Evolutionary conservation across 92 coral and sea anemone species (phyloP).

Genomic region (Parazoanthus darwini): DNA sequence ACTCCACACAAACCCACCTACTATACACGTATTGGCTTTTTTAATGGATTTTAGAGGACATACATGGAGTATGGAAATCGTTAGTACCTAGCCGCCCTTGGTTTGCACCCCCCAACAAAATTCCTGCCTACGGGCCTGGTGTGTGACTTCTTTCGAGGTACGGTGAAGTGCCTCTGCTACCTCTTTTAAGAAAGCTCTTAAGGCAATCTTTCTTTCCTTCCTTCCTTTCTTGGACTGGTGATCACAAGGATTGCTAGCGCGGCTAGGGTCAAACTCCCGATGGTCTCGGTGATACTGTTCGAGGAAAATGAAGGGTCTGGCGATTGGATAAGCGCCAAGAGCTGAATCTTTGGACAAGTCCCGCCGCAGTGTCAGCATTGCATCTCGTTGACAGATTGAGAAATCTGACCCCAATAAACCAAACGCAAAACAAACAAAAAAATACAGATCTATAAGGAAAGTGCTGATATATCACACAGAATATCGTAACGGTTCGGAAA

Average conservation of each 20-base stretch:
- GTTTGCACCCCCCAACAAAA: too few species aligned
- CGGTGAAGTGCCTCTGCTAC: too few species aligned
- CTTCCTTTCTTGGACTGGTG: constrained; percentile 32
- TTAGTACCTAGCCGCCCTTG: too few species aligned
- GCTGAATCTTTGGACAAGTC: constrained; percentile 53
- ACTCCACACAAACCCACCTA: constrained; percentile 33
- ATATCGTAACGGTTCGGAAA: too few species aligned
- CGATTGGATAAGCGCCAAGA: constrained; percentile 58
- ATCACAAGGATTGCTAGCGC: constrained; percentile 59
- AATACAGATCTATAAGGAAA: background rate
- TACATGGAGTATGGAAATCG: too few species aligned
- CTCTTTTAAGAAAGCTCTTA: too few species aligned
- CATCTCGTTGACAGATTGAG: constrained; percentile 61
- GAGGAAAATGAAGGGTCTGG: constrained; percentile 55
- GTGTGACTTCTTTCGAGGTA: too few species aligned
- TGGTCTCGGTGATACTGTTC: constrained; percentile 68
- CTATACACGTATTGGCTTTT: constrained; percentile 38
- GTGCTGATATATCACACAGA: background rate
- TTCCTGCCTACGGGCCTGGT: too few species aligned
- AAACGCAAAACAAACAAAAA: background rate
- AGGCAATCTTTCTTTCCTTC: too few species aligned
- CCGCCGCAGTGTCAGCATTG: constrained; percentile 67
- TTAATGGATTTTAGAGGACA: too few species aligned
- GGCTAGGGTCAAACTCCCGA: constrained; percentile 64
- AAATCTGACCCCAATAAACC: constrained; percentile 3